A percentile compares a stretch with the other conserved stretches of the same genome.
Conservation (phyloP, 2,797 vertebrate genomes). For the Rhynchonycteris naso region DNA sequence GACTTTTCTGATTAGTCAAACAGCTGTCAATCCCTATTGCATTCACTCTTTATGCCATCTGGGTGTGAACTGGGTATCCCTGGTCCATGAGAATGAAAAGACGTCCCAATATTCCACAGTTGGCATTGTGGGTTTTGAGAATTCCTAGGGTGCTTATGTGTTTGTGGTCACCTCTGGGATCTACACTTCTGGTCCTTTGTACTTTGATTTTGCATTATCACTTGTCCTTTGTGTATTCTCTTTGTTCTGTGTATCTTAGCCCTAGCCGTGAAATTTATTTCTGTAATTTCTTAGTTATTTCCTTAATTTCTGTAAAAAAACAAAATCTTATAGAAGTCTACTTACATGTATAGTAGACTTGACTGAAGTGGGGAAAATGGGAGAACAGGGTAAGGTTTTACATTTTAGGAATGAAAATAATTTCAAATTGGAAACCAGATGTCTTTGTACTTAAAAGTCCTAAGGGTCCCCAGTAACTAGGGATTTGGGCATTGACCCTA, state of each 20-base stretch:
- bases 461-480: neutral
- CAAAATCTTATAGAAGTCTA: neutral
- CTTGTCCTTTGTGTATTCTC: neutral
- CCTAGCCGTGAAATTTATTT: neutral
- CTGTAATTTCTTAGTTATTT: conserved; percentile 24
- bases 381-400: neutral
- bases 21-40: neutral
- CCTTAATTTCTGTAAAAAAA: neutral
- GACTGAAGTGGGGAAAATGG: neutral
- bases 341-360: neutral
- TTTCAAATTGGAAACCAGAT: conserved; percentile 14
- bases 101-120: neutral
- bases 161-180: neutral
- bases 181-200: neutral
- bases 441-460: neutral
- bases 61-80: neutral
- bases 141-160: neutral
- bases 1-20: neutral
- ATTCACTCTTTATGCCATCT: neutral
- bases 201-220: neutral
- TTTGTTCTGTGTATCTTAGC: neutral
- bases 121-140: neutral
- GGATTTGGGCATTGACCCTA: neutral
- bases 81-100: neutral
- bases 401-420: neutral